phyloP scores from a whole-genome alignment of 2,797 vertebrate species.

The Scyliorhinus canicula region DNA sequence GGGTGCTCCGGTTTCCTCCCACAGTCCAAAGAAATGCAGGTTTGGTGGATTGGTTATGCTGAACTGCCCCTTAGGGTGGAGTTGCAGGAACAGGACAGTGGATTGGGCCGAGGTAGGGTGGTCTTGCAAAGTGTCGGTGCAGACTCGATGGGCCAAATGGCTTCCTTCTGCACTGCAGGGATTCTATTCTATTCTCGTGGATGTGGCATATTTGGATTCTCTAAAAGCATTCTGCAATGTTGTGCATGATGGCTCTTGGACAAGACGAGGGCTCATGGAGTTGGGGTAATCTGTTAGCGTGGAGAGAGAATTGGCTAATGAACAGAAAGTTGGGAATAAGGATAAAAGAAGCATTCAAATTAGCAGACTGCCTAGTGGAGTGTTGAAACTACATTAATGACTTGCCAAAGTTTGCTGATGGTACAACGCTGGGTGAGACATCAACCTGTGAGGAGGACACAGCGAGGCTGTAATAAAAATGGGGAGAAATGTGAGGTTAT shows the following conservation, averaged over 20 bases:
- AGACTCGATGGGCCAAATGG: no score
- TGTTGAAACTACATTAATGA: neutral
- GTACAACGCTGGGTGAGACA: neutral
- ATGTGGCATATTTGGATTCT: neutral
- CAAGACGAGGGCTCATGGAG: neutral
- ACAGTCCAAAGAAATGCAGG: no score
- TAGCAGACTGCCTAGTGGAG: neutral
- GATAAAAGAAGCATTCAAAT: neutral
- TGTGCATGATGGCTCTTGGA: no score
- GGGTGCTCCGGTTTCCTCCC: no score
- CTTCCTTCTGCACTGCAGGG: no score
- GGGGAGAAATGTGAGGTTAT: neutral
- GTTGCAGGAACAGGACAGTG: no score
- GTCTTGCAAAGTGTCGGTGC: no score
- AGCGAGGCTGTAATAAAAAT: neutral
- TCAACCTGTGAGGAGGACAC: neutral
- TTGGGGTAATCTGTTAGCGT: neutral
- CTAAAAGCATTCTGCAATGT: neutral
- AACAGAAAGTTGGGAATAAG: neutral
- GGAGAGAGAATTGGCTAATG: neutral
- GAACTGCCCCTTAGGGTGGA: no score
- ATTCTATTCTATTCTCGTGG: no score
- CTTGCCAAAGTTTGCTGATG: neutral
- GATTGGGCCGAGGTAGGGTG: no score
- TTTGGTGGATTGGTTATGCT: no score